A percentile compares a stretch with the other conserved stretches of the same genome.
Evolutionary conservation across 1,140 invertebrate genomes (phyloP).

Genomic region (Lepidurus couesii): DNA sequence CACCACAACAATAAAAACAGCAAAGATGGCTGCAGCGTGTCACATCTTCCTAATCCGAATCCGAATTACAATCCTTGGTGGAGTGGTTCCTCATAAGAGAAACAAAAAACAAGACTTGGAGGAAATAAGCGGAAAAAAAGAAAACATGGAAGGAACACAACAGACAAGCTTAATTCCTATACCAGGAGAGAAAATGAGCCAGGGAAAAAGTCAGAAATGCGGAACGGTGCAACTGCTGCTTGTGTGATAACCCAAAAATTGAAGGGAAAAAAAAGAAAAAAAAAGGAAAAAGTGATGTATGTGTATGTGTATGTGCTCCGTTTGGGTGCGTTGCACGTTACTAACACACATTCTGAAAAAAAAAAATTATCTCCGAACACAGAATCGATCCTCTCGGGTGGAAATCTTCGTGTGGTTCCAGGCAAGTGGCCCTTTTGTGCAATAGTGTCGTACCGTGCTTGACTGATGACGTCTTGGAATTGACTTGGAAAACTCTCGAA

Average conservation of each 20-base stretch:
- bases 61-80: not conserved
- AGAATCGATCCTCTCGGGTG: no score
- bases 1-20: not conserved
- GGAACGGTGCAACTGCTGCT: slow-evolving; percentile 12
- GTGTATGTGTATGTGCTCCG: slow-evolving; percentile 18
- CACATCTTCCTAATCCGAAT: not conserved
- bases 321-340: not conserved
- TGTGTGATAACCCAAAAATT: slow-evolving; percentile 23
- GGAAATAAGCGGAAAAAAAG: no score
- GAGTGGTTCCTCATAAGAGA: no score
- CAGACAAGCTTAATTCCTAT: not conserved
- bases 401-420: slow-evolving; percentile 15
- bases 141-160: not conserved
- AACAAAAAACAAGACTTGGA: no score
- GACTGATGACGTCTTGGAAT: not conserved
- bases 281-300: slow-evolving; percentile 7
- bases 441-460: not conserved
- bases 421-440: slow-evolving; percentile 2
- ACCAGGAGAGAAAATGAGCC: not conserved
- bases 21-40: no score
- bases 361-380: no score
- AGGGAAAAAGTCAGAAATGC: not conserved
- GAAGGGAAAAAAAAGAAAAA: slow-evolving; percentile 19
- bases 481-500: not conserved
- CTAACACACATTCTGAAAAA: not conserved